Evolutionary conservation across 2,888 invertebrate genomes (phyloP), one percentile per base, ranked within the genome.

Genomic region (Coleophora flavipennella): DNA sequence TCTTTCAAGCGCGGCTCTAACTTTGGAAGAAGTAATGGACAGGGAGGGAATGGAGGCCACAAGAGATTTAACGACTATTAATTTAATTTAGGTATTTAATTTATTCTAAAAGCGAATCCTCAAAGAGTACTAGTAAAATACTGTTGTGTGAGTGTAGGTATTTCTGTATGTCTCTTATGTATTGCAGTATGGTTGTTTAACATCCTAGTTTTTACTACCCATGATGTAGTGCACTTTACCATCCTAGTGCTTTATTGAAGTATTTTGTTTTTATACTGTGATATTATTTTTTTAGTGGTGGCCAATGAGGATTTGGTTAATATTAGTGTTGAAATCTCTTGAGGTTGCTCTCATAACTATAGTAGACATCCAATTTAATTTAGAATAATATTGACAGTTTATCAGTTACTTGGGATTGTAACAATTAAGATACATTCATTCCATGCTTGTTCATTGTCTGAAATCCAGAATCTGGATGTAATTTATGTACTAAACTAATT

Each of bases 1-100:
- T 78, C 86, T 13, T 85, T 85, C 62, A 83, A 78, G 49, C 73
- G 85, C 28, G 84, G 86, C 37, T 63, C 71, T 43, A 81, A 69
- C 53, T 80, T 81, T 44, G 81, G 86, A 36, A 71, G 78, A 46
- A 70, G 75, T 37, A 67, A 64, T 44, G 73, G 78, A 38, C 68
- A 68, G 20, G 67, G 69, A 8, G 72, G 79, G 12, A 73, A 79
- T 13, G 72, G 63, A 33, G 76, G 74, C 47, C 84, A 84, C 57
- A 75, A 76, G 55, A 64, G 74, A 71, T 84, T 84, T 58, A 69
- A 74, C 55, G 75, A 77, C 43, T 83, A 84, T 69, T 81, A 67
- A 74, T 48, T 48, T 53, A 58, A 40, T 27, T 40, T 46, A 52
- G 44, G 42, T 46, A 28, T 13, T 11, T 40, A 34, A 29, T 11